Evolutionary conservation across 2,888 invertebrate species (phyloP).

Genomic region (Brassicogethes aeneus): DNA sequence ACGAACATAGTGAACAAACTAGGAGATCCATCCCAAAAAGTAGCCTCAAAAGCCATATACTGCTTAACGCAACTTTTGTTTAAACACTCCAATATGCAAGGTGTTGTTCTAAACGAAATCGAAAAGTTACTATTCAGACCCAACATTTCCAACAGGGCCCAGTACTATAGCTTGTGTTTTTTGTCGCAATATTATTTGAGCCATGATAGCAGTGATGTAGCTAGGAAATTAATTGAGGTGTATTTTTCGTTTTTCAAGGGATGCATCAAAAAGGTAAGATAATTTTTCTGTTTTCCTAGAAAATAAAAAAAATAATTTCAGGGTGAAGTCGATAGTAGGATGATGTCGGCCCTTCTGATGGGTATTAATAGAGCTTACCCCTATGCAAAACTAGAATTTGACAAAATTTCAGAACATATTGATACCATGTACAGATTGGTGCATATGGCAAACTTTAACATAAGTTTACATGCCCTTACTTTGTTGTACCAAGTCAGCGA

Average conservation of each 20-base stretch:
- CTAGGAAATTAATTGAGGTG: slow-evolving; percentile 76
- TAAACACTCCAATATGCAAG: slow-evolving; percentile 88
- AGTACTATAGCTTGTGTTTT: slow-evolving; percentile 90
- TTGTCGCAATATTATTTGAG: slow-evolving; percentile 75
- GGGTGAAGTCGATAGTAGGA: slow-evolving; percentile 72
- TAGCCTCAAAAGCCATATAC: slow-evolving; percentile 82
- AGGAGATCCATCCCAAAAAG: slow-evolving; percentile 83
- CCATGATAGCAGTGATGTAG: slow-evolving; percentile 63
- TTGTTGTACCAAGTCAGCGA: slow-evolving; percentile 57
- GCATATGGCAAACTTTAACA: slow-evolving; percentile 68
- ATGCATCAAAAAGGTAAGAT: slow-evolving; percentile 63
- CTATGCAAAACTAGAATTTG: slow-evolving; percentile 59
- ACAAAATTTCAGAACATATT: slow-evolving; percentile 52
- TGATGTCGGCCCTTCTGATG: slow-evolving; percentile 74
- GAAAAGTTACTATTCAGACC: slow-evolving; percentile 79
- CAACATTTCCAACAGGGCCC: slow-evolving; percentile 77
- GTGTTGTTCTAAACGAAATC: slow-evolving; percentile 75
- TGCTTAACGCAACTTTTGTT: slow-evolving; percentile 73
- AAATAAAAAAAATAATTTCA: slow-evolving; percentile 28
- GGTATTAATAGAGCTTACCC: slow-evolving; percentile 82
- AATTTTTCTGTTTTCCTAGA: too few species aligned
- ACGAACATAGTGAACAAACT: slow-evolving; percentile 85
- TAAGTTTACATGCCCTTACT: slow-evolving; percentile 48
- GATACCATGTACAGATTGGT: slow-evolving; percentile 75
- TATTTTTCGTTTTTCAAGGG: slow-evolving; percentile 96